These are phyloP conservation scores for Plumapathes pennacea DNA, from an alignment of 92 coral and sea anemone genomes.

Conservation along the genomic window DNA sequence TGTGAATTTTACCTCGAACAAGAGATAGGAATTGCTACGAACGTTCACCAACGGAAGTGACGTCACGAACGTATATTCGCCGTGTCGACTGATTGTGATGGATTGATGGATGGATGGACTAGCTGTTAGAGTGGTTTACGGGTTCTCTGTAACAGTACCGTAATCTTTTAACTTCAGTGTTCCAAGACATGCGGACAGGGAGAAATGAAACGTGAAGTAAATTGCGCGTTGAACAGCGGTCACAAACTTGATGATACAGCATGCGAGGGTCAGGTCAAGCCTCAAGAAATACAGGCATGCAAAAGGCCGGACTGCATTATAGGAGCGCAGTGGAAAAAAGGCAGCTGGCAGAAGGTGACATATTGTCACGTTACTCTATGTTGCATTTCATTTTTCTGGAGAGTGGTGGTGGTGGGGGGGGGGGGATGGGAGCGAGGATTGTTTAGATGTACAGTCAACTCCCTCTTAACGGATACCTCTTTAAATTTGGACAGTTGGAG, in stretches of 20 bases:
- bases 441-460: no score
- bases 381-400: background rate
- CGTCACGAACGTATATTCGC: no score
- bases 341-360: slow-evolving; percentile 81
- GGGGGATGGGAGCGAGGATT: no score
- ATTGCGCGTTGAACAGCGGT: slow-evolving; percentile 10
- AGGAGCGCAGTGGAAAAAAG: slow-evolving; percentile 68
- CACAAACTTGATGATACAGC: slow-evolving; percentile 8
- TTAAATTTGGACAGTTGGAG: no score
- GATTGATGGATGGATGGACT: no score
- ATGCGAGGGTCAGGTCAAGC: slow-evolving; percentile 47
- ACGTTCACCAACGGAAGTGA: no score
- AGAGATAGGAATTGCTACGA: no score
- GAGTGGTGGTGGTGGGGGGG: background rate
- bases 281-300: slow-evolving; percentile 46
- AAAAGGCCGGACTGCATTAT: slow-evolving; percentile 39
- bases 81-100: no score
- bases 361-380: background rate
- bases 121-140: background rate
- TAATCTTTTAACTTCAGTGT: slow-evolving; percentile 7
- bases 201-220: slow-evolving; percentile 9
- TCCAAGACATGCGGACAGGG: slow-evolving; percentile 32
- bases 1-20: no score
- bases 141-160: no score
- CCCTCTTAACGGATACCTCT: no score